These are phyloP conservation scores for Pungitius pungitius DNA, from an alignment of 2,113 vertebrate species.

Conservation along the genomic window DNA sequence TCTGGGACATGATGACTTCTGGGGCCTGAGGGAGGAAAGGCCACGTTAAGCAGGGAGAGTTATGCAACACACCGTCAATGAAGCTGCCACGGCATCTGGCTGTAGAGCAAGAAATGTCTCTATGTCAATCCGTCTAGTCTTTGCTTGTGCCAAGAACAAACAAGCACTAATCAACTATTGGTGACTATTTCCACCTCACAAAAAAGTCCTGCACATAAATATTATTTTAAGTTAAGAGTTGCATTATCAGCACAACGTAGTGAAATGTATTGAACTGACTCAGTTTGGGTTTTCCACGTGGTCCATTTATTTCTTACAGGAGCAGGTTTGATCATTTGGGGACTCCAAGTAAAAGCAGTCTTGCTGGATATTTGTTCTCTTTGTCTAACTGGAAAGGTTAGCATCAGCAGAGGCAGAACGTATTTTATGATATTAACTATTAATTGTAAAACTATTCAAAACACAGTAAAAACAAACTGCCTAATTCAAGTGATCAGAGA, in stretches of 20 bases:
- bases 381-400: no score
- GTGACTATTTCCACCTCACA: not conserved
- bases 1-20: slow-evolving; percentile 98
- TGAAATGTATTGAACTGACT: no score
- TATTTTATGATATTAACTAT: no score
- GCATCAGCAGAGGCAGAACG: no score
- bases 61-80: not conserved
- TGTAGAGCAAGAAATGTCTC: not conserved
- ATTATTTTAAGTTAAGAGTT: not conserved
- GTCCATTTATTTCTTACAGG: no score
- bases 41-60: not conserved
- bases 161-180: not conserved
- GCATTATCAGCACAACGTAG: not conserved
- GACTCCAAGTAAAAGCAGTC: not conserved
- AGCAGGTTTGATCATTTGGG: no score
- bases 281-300: no score
- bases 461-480: no score
- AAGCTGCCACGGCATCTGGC: not conserved
- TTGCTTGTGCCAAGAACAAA: not conserved
- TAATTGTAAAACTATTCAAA: no score
- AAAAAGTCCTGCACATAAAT: not conserved
- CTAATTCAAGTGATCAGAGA: no score
- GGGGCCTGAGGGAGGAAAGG: slow-evolving; percentile 85
- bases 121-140: not conserved
- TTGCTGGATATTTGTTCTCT: no score